A percentile compares a stretch with the other conserved stretches of the same genome.
phyloP scores from a whole-genome alignment of 2,888 invertebrate genomes.

The Diachrysia chrysitis region DNA sequence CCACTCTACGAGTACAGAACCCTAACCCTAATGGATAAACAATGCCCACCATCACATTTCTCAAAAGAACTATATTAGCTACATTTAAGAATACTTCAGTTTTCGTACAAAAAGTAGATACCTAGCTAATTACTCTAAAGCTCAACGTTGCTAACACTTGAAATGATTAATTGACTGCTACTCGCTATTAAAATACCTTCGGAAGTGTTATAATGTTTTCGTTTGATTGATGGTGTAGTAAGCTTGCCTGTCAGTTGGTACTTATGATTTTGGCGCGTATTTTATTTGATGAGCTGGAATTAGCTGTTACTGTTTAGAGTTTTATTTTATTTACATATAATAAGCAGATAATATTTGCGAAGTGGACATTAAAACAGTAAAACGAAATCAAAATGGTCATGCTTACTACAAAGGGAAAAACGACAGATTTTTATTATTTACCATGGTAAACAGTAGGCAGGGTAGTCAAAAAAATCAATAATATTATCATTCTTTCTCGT shows the following conservation, averaged over 20 bases:
- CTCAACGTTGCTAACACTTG: slow-evolving; percentile 22
- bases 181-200: slow-evolving; percentile 65
- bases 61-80: no score
- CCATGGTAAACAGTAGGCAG: no score
- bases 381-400: slow-evolving; percentile 4
- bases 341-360: no score
- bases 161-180: slow-evolving; percentile 65
- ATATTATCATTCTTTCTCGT: no score
- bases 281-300: slow-evolving; percentile 12
- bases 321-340: neutral
- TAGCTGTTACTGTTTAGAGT: neutral
- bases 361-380: neutral
- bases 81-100: no score
- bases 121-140: no score
- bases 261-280: slow-evolving; percentile 21
- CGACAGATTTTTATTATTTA: neutral
- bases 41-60: no score
- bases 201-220: slow-evolving; percentile 54
- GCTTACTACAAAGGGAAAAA: neutral
- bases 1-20: no score
- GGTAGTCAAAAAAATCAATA: no score
- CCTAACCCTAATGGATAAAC: no score
- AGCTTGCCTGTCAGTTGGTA: slow-evolving; percentile 25
- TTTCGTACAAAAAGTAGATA: no score
- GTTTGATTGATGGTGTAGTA: slow-evolving; percentile 56